phyloP scores from a whole-genome alignment of 2,797 vertebrate species.

The Squalus acanthias region DNA sequence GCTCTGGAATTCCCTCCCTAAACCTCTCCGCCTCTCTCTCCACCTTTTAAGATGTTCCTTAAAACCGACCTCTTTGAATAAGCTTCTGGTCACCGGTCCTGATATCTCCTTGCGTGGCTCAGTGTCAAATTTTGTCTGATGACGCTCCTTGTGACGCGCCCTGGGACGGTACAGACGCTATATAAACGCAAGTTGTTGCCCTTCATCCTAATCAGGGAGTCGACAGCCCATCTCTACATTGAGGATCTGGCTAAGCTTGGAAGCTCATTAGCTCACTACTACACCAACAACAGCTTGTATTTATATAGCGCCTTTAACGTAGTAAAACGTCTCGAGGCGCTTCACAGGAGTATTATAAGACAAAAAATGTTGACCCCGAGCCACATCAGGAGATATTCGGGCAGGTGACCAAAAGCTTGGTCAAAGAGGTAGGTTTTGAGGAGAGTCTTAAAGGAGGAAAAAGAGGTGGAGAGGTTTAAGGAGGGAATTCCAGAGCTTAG shows the following conservation, averaged over 20 bases:
- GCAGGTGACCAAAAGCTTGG: too few relatives aligned
- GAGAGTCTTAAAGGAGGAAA: too few relatives aligned
- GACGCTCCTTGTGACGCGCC: not conserved
- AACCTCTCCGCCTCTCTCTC: not conserved
- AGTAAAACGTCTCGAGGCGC: too few relatives aligned
- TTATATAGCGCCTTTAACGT: too few relatives aligned
- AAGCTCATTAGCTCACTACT: not conserved
- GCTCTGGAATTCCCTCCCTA: not conserved
- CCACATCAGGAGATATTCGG: too few relatives aligned
- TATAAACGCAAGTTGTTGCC: not conserved
- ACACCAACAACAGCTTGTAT: too few relatives aligned
- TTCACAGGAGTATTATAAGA: too few relatives aligned
- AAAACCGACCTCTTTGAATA: not conserved
- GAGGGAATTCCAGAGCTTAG: too few relatives aligned
- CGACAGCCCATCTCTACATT: not conserved
- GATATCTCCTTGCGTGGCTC: not conserved
- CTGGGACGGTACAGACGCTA: not conserved
- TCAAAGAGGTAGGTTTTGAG: too few relatives aligned
- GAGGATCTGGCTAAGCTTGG: not conserved
- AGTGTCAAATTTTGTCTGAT: not conserved
- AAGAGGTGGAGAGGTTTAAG: too few relatives aligned
- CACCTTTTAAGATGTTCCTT: not conserved
- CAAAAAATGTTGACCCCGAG: too few relatives aligned
- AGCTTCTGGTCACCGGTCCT: not conserved
- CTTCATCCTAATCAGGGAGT: not conserved